phyloP scores from a whole-genome alignment of 1,140 invertebrate species.

The Heliconius hermathena region DNA sequence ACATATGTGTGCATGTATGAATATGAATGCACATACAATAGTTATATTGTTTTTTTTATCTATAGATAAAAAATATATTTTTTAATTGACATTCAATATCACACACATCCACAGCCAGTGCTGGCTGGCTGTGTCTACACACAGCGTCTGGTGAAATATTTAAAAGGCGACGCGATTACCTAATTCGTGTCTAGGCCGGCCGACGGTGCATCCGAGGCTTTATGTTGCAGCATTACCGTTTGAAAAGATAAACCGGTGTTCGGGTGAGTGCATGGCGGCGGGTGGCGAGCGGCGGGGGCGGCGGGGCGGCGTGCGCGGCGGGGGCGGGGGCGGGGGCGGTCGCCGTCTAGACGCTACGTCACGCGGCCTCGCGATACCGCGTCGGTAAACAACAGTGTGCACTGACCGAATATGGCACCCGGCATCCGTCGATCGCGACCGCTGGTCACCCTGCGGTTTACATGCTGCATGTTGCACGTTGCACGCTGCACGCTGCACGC shows the following conservation, averaged over 20 bases:
- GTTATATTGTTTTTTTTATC: neutral
- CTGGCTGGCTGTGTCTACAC: too few relatives aligned
- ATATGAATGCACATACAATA: neutral
- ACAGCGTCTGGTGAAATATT: slow-evolving; percentile 24
- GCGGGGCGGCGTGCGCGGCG: slow-evolving; percentile 38
- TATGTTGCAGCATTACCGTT: slow-evolving; percentile 75
- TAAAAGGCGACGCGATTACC: slow-evolving; percentile 22
- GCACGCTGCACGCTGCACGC: neutral
- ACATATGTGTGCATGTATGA: neutral
- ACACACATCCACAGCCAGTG: neutral
- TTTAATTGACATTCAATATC: neutral
- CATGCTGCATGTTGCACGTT: slow-evolving; percentile 36
- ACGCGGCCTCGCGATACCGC: slow-evolving; percentile 78
- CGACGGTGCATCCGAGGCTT: slow-evolving; percentile 57
- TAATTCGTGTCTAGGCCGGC: slow-evolving; percentile 45
- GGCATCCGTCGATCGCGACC: slow-evolving; percentile 57
- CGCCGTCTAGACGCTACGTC: slow-evolving; percentile 80
- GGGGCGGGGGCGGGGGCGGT: slow-evolving; percentile 55
- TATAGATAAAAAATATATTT: neutral
- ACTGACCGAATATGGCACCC: slow-evolving; percentile 79
- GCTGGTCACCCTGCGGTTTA: slow-evolving; percentile 55
- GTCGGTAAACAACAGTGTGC: slow-evolving; percentile 80
- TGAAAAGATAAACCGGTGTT: slow-evolving; percentile 77
- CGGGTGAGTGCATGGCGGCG: slow-evolving; percentile 61
- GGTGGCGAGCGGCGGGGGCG: slow-evolving; percentile 41